phyloP scores from a whole-genome alignment of 1,140 invertebrate species.

The Aphis craccivora region DNA sequence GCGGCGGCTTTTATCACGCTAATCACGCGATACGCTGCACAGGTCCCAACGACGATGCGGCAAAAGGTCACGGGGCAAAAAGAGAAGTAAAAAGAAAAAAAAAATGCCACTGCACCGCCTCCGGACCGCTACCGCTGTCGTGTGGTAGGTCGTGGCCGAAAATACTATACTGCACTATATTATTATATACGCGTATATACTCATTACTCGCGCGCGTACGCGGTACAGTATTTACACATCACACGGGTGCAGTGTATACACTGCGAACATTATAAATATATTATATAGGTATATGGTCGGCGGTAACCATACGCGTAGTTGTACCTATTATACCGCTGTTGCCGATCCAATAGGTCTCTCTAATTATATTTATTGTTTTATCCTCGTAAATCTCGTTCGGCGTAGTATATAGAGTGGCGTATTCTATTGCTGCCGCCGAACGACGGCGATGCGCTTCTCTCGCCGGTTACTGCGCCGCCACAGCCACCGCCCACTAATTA shows the following conservation, averaged over 20 bases:
- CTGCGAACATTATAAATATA: neutral
- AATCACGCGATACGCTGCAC: conserved; percentile 39
- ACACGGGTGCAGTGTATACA: neutral
- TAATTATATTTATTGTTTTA: conserved; percentile 31
- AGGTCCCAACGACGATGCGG: neutral
- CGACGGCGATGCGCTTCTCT: conserved; percentile 19
- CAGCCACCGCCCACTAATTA: conserved; percentile 50
- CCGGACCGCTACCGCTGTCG: neutral
- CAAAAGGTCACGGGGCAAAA: too few species aligned
- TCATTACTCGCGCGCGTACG: neutral
- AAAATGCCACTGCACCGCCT: neutral
- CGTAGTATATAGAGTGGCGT: neutral
- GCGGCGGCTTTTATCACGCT: conserved; percentile 17
- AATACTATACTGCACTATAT: neutral
- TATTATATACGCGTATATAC: neutral
- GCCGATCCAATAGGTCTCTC: neutral
- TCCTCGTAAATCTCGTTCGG: conserved; percentile 5
- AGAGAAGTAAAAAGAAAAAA: neutral
- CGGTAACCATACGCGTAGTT: neutral
- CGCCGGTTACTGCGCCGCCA: neutral
- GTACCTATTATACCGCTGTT: neutral
- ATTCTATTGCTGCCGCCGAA: neutral
- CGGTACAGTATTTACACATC: neutral
- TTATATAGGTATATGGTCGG: too few species aligned
- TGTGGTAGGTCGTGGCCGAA: conserved; percentile 46